Conservation (phyloP, 2,113 vertebrate genomes). For the Triplophysa tibetana region DNA sequence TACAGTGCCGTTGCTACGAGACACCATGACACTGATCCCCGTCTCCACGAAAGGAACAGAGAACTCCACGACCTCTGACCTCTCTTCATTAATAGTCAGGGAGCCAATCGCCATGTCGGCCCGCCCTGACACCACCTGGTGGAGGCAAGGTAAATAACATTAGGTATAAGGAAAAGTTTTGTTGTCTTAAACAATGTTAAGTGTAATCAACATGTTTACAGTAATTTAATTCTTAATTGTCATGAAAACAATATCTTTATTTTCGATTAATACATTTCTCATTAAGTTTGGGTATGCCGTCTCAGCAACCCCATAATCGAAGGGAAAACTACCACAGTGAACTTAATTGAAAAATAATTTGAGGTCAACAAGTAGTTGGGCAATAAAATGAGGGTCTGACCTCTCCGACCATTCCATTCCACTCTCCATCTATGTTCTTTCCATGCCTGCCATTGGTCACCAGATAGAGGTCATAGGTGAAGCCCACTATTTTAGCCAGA, state of each 20-base stretch:
- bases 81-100: constrained; percentile 88
- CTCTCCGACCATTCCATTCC: constrained; percentile 96
- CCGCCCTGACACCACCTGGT: constrained; percentile 84
- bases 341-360: neutral
- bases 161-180: neutral
- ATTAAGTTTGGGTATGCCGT: too few relatives aligned
- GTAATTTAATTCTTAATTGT: too few relatives aligned
- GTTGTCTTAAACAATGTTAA: too few relatives aligned
- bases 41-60: constrained; percentile 91
- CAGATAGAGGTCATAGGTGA: constrained; percentile 94
- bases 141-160: constrained; percentile 36
- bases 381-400: constrained; percentile 63
- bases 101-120: constrained; percentile 93
- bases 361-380: neutral
- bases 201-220: too few relatives aligned
- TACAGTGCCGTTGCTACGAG: constrained; percentile 88
- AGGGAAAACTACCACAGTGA: neutral
- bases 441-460: constrained; percentile 87
- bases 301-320: neutral
- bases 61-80: constrained; percentile 89
- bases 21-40: constrained; percentile 91
- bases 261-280: too few relatives aligned
- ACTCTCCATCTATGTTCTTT: constrained; percentile 88
- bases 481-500: constrained; percentile 86
- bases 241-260: too few relatives aligned